A percentile compares a stretch with the other conserved stretches of the same genome.
Evolutionary conservation across 2,888 invertebrate genomes (phyloP).

Genomic region (Chrysolina oricalcia): DNA sequence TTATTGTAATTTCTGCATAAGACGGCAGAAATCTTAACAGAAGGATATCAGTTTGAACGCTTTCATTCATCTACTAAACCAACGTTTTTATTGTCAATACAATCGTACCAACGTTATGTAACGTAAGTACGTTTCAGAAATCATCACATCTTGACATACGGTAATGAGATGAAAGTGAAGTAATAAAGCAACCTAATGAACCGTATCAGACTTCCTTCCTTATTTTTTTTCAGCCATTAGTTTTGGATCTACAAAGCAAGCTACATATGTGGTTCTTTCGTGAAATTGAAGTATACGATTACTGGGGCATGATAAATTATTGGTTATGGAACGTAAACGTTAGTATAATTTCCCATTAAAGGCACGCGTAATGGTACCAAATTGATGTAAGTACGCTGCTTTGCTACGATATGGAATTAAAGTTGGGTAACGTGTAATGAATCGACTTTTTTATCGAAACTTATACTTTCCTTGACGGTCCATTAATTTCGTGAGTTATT

Average conservation of each 20-base stretch:
- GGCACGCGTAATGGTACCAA: slow-evolving; percentile 22
- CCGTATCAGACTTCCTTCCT: background rate
- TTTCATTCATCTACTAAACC: no score
- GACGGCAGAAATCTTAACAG: no score
- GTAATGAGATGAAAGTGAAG: slow-evolving; percentile 10
- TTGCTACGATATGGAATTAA: slow-evolving; percentile 6
- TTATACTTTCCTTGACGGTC: slow-evolving; percentile 8
- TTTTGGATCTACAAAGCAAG: background rate
- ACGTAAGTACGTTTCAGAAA: background rate
- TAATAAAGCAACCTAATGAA: background rate
- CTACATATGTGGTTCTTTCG: background rate
- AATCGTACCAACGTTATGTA: no score
- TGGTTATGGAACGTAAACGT: background rate
- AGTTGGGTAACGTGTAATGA: slow-evolving; percentile 13
- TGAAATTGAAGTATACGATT: background rate
- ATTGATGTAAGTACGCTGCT: slow-evolving; percentile 9
- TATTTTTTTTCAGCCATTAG: background rate
- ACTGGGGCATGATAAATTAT: slow-evolving; percentile 12
- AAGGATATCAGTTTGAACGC: no score
- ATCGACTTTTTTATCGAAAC: background rate
- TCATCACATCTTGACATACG: background rate
- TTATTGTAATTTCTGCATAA: no score
- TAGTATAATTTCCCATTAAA: background rate
- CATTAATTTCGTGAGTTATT: background rate
- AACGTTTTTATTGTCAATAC: no score